These are phyloP conservation scores for Genyomyrus donnyi DNA, from an alignment of 2,113 vertebrate genomes.

Conservation along the genomic window DNA sequence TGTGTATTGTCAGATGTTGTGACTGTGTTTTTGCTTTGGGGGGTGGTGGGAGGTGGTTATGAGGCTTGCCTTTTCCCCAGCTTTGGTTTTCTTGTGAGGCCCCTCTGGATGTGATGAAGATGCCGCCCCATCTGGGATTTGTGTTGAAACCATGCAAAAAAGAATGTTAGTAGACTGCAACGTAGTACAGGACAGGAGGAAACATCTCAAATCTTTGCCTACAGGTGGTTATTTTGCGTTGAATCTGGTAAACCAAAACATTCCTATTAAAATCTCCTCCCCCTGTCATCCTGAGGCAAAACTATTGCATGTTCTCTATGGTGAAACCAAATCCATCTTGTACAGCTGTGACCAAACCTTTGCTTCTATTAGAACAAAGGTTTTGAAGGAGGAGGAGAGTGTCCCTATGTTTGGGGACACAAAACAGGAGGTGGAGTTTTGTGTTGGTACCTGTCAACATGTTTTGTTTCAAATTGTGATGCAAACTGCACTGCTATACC, in stretches of 20 bases:
- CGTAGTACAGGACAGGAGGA: not conserved
- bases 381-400: not conserved
- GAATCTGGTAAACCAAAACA: not conserved
- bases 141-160: not conserved
- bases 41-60: not conserved
- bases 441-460: not conserved
- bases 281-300: not conserved
- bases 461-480: not conserved
- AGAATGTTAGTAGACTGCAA: not conserved
- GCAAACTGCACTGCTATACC: not conserved
- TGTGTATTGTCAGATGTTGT: not conserved
- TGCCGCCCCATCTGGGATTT: not conserved
- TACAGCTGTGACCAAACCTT: not conserved
- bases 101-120: not conserved
- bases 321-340: not conserved
- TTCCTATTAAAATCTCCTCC: not conserved
- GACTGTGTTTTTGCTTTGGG: not conserved
- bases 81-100: not conserved
- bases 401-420: not conserved
- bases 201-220: not conserved
- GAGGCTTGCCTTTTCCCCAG: not conserved
- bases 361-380: not conserved
- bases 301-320: not conserved
- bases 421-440: not conserved
- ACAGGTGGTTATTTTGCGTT: not conserved